Evolutionary conservation across 2,888 invertebrate genomes (phyloP).

Genomic region (Malthinus seriepunctatus): DNA sequence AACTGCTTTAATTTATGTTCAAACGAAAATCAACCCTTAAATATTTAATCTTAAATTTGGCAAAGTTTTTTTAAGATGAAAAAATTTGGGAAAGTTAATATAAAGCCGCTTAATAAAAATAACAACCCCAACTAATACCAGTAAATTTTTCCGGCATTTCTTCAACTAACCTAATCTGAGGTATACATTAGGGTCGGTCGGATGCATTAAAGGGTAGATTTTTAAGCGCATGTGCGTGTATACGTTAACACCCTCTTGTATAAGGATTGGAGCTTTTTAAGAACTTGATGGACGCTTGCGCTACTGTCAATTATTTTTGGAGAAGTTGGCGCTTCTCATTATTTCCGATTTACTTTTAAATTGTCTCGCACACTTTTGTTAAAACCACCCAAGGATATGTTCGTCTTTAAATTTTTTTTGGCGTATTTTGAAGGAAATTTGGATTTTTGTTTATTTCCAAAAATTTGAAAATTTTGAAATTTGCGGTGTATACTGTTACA

Average conservation of each 20-base stretch:
- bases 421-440: not conserved
- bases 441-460: not conserved
- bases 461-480: conserved; percentile 12
- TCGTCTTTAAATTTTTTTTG: not conserved
- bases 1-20: too few relatives aligned
- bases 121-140: conserved; percentile 11
- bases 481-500: conserved; percentile 36
- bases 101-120: not conserved
- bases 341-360: conserved; percentile 17
- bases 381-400: not conserved
- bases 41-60: not conserved
- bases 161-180: conserved; percentile 50
- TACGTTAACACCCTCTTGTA: conserved; percentile 27
- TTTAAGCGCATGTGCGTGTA: conserved; percentile 43
- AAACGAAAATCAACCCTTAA: too few relatives aligned
- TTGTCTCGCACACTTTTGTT: conserved; percentile 9
- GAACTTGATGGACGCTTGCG: conserved; percentile 40
- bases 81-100: not conserved
- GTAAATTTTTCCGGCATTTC: conserved; percentile 48
- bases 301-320: conserved; percentile 23
- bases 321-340: conserved; percentile 19
- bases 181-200: conserved; percentile 51
- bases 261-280: conserved; percentile 40
- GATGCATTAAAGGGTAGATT: conserved; percentile 48
- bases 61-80: not conserved